Conservation (phyloP, 2,888 invertebrate species). For the Hylaea fasciaria region DNA sequence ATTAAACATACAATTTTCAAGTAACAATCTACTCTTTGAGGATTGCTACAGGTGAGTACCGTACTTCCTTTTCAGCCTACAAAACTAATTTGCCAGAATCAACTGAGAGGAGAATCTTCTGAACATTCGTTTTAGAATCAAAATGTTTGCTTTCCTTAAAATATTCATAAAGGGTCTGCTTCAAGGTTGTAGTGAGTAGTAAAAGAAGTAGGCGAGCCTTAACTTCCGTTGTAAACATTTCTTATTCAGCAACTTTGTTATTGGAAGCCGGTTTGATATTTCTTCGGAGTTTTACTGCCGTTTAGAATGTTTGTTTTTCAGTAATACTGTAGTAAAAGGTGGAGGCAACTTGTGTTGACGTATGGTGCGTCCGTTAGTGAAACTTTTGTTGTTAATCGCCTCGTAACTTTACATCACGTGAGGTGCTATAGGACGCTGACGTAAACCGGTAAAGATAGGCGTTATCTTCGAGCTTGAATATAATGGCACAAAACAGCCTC, state of each 20-base stretch:
- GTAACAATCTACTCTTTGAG: too few relatives aligned
- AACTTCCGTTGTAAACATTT: conserved; percentile 43
- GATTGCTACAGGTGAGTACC: background rate
- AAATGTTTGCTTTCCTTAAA: conserved; percentile 15
- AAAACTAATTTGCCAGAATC: conserved; percentile 4
- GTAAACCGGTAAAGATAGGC: too few relatives aligned
- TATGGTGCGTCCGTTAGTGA: background rate
- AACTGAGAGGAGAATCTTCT: background rate
- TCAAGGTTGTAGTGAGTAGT: conserved; percentile 26
- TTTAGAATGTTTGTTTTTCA: conserved; percentile 39
- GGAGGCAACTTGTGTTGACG: background rate
- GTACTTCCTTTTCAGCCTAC: background rate
- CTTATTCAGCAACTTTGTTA: conserved; percentile 37
- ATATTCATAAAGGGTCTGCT: conserved; percentile 23
- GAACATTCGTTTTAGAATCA: conserved; percentile 16
- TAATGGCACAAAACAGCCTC: too few relatives aligned
- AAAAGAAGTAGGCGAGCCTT: conserved; percentile 38
- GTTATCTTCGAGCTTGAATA: too few relatives aligned
- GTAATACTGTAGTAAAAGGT: conserved; percentile 15
- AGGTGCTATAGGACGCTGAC: too few relatives aligned
- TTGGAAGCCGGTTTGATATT: conserved; percentile 48
- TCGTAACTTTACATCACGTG: too few relatives aligned
- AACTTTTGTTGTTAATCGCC: background rate
- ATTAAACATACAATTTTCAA: too few relatives aligned
- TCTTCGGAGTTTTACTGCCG: conserved; percentile 31